phyloP scores from a whole-genome alignment of 2,797 vertebrate genomes.

The Acanthiza pusilla region DNA sequence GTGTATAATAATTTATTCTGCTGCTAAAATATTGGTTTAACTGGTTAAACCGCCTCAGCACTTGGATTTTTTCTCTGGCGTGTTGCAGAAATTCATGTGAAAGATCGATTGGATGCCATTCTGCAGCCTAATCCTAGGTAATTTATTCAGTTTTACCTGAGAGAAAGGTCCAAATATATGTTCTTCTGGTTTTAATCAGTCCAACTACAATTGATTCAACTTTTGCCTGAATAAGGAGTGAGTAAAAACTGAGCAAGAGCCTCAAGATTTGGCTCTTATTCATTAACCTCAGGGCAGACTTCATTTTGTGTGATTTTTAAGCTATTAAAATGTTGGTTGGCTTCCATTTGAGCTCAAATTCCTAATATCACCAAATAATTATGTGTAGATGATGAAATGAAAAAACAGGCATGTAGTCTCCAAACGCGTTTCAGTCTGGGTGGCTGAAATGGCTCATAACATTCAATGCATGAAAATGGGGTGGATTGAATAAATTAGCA shows the following conservation, averaged over 20 bases:
- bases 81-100: background rate
- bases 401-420: slow-evolving; percentile 51
- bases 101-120: slow-evolving; percentile 47
- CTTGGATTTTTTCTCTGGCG: background rate
- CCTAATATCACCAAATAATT: slow-evolving; percentile 65
- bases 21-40: slow-evolving; percentile 20
- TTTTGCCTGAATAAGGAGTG: slow-evolving; percentile 43
- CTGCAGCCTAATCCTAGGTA: slow-evolving; percentile 47
- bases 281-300: slow-evolving; percentile 62
- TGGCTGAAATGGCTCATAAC: slow-evolving; percentile 63
- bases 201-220: slow-evolving; percentile 47
- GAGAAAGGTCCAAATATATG: slow-evolving; percentile 30
- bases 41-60: background rate
- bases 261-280: slow-evolving; percentile 57
- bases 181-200: slow-evolving; percentile 61
- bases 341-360: slow-evolving; percentile 60
- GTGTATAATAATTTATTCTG: slow-evolving; percentile 17
- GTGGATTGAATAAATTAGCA: slow-evolving; percentile 76
- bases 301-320: slow-evolving; percentile 65
- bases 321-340: slow-evolving; percentile 54
- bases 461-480: slow-evolving; percentile 67
- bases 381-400: slow-evolving; percentile 59
- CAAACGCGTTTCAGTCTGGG: slow-evolving; percentile 53
- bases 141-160: slow-evolving; percentile 51
- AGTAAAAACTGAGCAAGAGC: slow-evolving; percentile 19